phyloP scores from a whole-genome alignment of 2,888 invertebrate genomes.

The Polylopha cassiicola region DNA sequence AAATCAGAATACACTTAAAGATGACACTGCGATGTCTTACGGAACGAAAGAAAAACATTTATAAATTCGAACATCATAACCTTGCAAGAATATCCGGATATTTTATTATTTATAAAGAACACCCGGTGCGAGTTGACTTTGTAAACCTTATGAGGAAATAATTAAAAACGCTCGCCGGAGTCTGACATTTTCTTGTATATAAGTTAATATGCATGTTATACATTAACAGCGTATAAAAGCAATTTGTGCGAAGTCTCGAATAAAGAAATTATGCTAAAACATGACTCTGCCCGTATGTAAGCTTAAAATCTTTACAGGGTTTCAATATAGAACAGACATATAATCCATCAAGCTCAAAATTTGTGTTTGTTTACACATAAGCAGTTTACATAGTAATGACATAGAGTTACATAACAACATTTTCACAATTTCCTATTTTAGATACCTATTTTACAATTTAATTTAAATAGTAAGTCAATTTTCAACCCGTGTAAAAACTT shows the following conservation, averaged over 20 bases:
- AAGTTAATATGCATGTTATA: not conserved
- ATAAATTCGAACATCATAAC: constrained; percentile 28
- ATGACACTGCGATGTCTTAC: constrained; percentile 35
- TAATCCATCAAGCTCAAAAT: no score
- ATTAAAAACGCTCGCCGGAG: constrained; percentile 9
- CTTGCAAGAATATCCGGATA: not conserved
- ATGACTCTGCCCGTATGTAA: no score
- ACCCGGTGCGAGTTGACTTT: constrained; percentile 1
- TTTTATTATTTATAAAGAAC: not conserved
- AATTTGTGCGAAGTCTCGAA: constrained; percentile 5
- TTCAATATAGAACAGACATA: no score
- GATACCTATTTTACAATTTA: no score
- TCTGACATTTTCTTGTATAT: constrained; percentile 8
- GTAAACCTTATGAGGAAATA: constrained; percentile 4
- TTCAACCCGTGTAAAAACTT: no score
- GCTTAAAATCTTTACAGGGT: no score
- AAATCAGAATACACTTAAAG: constrained; percentile 48
- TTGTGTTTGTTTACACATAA: no score
- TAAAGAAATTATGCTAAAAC: constrained; percentile 12
- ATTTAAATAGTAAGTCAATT: no score
- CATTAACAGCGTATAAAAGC: constrained; percentile 2
- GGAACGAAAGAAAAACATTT: constrained; percentile 31
- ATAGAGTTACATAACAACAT: no score
- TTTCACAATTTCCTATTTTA: no score
- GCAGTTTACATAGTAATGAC: no score